Conservation (phyloP, 2,113 vertebrate genomes). For the Circaetus gallicus region DNA sequence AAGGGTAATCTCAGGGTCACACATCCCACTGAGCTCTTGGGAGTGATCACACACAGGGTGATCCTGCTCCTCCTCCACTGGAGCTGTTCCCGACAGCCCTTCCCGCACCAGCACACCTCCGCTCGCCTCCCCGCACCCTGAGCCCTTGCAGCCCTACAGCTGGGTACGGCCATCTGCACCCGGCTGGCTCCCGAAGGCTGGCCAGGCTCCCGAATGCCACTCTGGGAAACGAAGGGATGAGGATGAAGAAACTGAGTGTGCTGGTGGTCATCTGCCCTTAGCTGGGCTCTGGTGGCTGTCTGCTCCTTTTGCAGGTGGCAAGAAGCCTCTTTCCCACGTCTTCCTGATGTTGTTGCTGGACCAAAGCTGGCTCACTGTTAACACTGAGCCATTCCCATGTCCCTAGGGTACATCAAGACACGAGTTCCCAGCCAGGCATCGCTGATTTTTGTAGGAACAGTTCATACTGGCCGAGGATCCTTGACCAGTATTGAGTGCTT, state of each 20-base stretch:
- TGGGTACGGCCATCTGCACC: neutral
- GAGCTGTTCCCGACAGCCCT: neutral
- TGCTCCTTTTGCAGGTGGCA: neutral
- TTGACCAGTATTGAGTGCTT: neutral
- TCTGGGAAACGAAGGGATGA: neutral
- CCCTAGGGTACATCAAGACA: neutral
- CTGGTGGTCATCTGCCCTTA: neutral
- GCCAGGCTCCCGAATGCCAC: neutral
- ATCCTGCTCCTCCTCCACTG: neutral
- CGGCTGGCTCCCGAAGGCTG: neutral
- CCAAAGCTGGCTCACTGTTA: conserved; percentile 48
- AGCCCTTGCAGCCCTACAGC: neutral
- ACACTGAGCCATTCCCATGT: neutral
- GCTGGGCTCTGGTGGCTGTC: neutral
- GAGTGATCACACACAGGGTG: neutral
- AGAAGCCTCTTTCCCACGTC: conserved; percentile 14
- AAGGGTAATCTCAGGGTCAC: conserved; percentile 55
- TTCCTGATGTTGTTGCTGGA: conserved; percentile 46
- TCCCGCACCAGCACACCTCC: neutral
- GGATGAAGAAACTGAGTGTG: neutral
- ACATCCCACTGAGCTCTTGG: conserved; percentile 24
- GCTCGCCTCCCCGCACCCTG: neutral
- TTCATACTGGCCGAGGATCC: neutral
- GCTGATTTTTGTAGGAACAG: neutral
- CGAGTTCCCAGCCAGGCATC: neutral